A percentile compares a stretch with the other conserved stretches of the same genome.
Evolutionary conservation across 2,888 invertebrate genomes (phyloP).

Genomic region (Cinara cedri): DNA sequence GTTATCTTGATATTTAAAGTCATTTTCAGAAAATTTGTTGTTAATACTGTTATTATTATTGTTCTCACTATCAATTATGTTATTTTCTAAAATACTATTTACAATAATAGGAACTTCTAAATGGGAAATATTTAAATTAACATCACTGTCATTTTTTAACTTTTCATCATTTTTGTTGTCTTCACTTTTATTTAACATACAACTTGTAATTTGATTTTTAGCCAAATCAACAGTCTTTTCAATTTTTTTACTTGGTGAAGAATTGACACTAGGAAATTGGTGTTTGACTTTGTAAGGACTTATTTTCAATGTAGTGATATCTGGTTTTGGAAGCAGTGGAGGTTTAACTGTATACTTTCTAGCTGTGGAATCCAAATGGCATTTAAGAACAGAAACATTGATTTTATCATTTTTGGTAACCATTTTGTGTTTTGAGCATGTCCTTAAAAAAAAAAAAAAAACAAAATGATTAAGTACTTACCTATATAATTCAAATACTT

Average conservation of each 20-base stretch:
- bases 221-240: slow-evolving; percentile 37
- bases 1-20: slow-evolving; percentile 29
- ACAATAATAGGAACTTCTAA: slow-evolving; percentile 44
- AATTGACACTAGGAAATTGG: slow-evolving; percentile 30
- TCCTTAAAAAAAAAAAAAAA: slow-evolving; percentile 29
- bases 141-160: slow-evolving; percentile 30
- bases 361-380: slow-evolving; percentile 26
- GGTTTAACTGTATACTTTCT: slow-evolving; percentile 51
- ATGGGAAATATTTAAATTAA: slow-evolving; percentile 51
- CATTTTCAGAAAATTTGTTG: slow-evolving; percentile 24
- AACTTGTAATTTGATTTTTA: slow-evolving; percentile 22
- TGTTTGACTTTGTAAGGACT: slow-evolving; percentile 50
- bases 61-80: slow-evolving; percentile 43
- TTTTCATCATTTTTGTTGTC: slow-evolving; percentile 16
- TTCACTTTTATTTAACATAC: background rate
- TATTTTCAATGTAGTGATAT: slow-evolving; percentile 27
- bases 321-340: slow-evolving; percentile 58
- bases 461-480: background rate
- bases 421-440: slow-evolving; percentile 36
- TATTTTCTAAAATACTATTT: slow-evolving; percentile 48
- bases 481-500: background rate
- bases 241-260: background rate
- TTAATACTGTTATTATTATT: slow-evolving; percentile 51
- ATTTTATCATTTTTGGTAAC: slow-evolving; percentile 8
- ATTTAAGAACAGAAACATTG: slow-evolving; percentile 16